These are phyloP conservation scores for Pyxicephalus adspersus DNA, from an alignment of 2,113 vertebrate genomes.

Conservation along the genomic window DNA sequence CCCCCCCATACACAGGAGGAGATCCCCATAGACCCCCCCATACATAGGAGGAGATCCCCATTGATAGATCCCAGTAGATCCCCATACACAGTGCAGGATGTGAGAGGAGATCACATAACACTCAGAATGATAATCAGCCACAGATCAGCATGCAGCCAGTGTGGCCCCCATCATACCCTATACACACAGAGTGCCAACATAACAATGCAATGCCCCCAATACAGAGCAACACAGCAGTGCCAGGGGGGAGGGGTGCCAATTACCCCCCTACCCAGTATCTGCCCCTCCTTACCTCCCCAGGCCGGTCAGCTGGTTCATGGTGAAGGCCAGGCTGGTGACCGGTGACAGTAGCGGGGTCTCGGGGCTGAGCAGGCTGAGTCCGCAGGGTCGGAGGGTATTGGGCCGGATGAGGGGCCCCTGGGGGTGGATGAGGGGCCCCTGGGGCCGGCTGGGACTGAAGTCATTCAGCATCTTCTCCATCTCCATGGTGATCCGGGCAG, in stretches of 20 bases:
- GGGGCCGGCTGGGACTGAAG: constrained; percentile 58
- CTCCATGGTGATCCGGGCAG: constrained; percentile 64
- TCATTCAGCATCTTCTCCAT: constrained; percentile 29
- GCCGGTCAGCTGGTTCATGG: constrained; percentile 73
- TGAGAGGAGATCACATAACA: background rate
- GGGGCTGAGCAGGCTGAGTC: constrained; percentile 63
- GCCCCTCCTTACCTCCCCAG: constrained; percentile 78
- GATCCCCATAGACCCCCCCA: too few species aligned
- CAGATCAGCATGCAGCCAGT: background rate
- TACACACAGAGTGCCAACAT: background rate
- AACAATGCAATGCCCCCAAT: too few species aligned
- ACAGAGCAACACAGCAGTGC: too few species aligned
- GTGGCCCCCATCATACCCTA: background rate
- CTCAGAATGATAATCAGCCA: too few species aligned
- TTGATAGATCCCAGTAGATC: too few species aligned
- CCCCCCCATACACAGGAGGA: too few species aligned
- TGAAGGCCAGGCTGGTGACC: constrained; percentile 76
- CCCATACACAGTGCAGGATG: background rate
- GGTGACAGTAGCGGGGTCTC: constrained; percentile 72
- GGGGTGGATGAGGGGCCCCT: too few species aligned
- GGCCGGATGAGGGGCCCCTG: constrained; percentile 59
- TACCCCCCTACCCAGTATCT: too few species aligned
- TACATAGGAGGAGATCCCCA: too few species aligned
- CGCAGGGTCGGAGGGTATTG: constrained; percentile 59
- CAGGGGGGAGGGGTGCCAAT: background rate